phyloP scores from a whole-genome alignment of 2,113 vertebrate genomes.

The Chitala chitala region DNA sequence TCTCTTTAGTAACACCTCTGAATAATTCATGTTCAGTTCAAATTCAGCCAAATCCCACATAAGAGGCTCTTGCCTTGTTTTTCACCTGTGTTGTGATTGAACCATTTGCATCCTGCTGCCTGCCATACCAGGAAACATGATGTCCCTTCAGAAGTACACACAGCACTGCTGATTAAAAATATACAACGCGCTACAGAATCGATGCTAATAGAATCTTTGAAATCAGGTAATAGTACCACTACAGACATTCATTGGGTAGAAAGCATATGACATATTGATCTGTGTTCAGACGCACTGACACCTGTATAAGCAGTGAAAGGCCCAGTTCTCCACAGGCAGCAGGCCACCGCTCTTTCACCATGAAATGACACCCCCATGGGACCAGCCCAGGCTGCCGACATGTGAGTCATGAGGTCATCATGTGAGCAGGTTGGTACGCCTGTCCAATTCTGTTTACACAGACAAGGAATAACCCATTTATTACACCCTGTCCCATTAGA shows the following conservation, averaged over 20 bases:
- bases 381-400: not conserved
- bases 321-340: not conserved
- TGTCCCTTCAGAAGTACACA: not conserved
- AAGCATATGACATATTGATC: constrained; percentile 20
- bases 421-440: not conserved
- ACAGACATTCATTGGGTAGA: not conserved
- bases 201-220: not conserved
- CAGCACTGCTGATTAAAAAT: not conserved
- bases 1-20: too few relatives aligned
- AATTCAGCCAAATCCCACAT: too few relatives aligned
- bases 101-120: too few relatives aligned
- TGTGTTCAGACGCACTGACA: constrained; percentile 12
- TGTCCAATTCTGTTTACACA: constrained; percentile 20
- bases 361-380: constrained; percentile 13
- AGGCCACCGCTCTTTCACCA: constrained; percentile 5
- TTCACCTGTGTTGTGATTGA: too few relatives aligned
- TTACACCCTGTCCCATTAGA: constrained; percentile 24
- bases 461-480: constrained; percentile 23
- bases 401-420: too few relatives aligned
- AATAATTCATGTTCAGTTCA: too few relatives aligned
- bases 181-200: not conserved
- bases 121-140: too few relatives aligned
- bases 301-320: constrained; percentile 9
- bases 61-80: too few relatives aligned
- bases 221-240: not conserved